Evolutionary conservation across 2,888 invertebrate genomes (phyloP), one percentile per base, ranked within the genome.

Genomic region (Clostera curtula): DNA sequence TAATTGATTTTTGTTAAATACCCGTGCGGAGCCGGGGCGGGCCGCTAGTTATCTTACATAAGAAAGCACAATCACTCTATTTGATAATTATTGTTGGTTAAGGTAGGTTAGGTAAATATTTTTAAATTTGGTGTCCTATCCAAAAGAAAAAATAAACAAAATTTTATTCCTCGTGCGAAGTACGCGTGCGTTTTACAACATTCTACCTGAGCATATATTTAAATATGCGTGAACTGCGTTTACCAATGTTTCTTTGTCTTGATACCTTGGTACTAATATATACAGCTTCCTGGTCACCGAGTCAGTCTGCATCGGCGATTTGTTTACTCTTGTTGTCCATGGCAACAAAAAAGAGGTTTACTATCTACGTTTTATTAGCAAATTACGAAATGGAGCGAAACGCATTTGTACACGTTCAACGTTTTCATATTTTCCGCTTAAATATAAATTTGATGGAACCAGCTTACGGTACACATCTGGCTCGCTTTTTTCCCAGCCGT

Each of bases 161-260:
- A 19, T 11, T 23, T 31, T 25, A 24, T 19, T 25, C 27, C 18
- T 29, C 14, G 27, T 25, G 33, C 43, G 40, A 31, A 40, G 40
- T 50, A 52, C 59, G 56, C 49, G 46, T 56, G 59, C 63, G 55
- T 45, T 48, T 50, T 50, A 49, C 49, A 52, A 50, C 56, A 53
- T 55, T 62, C 63, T 64, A 69, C 59, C 54, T 54, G 56, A 56
- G 66, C 71, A 68, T 75, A 72, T 76, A 75, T 74, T 72, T 70
- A 72, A 74, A 74, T 72, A 73, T 71, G 72, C 73, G 72, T 71
- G 59, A 72, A 73, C 66, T 64, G 59, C 56, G 60, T 56, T 60
- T 54, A 61, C 57, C 59, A 46, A 44, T 41, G 49, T 49, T 56
- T 64, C 70, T 74, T 77, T 75, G 74, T 76, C 69, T 68, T 52